phyloP scores from a whole-genome alignment of 2,888 invertebrate species.

The Rapana venosa region DNA sequence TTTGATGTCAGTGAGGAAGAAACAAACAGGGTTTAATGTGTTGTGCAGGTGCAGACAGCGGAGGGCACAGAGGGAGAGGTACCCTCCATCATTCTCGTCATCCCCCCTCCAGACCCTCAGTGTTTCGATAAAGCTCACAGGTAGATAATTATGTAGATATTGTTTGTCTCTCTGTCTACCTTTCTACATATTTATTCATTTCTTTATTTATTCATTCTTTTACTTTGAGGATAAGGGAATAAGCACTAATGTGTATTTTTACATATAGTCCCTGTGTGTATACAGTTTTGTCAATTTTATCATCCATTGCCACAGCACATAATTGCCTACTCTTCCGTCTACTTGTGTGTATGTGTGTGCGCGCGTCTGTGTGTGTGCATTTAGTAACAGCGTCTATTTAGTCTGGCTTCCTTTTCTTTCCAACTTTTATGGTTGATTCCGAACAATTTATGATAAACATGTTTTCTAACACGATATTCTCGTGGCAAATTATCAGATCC shows the following conservation, averaged over 20 bases:
- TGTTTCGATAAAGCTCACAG: slow-evolving; percentile 68
- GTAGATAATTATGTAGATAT: slow-evolving; percentile 52
- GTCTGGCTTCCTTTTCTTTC: no score
- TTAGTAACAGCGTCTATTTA: no score
- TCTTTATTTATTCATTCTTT: background rate
- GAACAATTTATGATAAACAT: no score
- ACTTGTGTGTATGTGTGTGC: background rate
- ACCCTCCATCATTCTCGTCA: slow-evolving; percentile 73
- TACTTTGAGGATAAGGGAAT: no score
- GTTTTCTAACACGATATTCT: no score
- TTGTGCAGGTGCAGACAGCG: slow-evolving; percentile 55
- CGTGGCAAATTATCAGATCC: no score
- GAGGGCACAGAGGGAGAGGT: slow-evolving; percentile 68
- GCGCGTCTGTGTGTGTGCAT: background rate
- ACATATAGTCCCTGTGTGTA: no score
- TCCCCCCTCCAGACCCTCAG: slow-evolving; percentile 73
- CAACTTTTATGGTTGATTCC: no score
- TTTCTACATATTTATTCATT: background rate
- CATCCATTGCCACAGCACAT: no score
- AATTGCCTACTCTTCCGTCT: background rate
- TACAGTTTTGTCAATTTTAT: no score
- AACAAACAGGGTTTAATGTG: background rate
- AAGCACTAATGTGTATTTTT: no score
- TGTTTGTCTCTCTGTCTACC: background rate
- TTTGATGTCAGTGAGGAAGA: no score